These are phyloP conservation scores for Athene cunicularia DNA, from an alignment of 2,113 vertebrate species.

Conservation along the genomic window DNA sequence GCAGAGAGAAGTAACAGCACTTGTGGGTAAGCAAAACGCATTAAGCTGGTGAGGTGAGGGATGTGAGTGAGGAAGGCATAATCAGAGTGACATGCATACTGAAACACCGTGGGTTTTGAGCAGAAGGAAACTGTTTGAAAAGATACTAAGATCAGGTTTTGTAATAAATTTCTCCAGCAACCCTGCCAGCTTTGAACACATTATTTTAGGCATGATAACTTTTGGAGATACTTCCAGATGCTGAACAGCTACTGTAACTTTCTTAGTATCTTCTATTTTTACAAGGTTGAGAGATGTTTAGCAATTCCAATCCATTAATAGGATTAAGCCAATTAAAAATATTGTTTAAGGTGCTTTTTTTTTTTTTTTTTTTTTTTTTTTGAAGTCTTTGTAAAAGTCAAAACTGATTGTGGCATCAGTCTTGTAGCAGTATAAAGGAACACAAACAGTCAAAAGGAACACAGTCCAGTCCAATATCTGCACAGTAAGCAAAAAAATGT, in stretches of 20 bases:
- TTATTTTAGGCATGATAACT: neutral
- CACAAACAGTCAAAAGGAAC: neutral
- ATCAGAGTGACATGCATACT: neutral
- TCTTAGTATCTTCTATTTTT: neutral
- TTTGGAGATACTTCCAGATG: neutral
- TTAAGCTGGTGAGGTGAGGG: neutral
- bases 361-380: neutral
- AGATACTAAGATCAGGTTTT: neutral
- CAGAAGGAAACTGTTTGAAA: neutral
- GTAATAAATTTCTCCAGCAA: neutral
- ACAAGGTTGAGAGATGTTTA: neutral
- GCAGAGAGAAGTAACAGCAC: neutral
- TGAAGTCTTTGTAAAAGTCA: neutral
- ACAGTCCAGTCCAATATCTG: fast-evolving
- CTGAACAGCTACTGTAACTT: neutral
- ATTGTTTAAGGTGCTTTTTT: neutral
- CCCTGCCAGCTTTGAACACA: neutral
- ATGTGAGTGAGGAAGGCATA: neutral
- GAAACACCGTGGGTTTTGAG: neutral
- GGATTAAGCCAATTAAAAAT: neutral
- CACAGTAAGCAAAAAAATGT: neutral
- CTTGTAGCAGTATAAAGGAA: neutral
- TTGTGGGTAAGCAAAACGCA: neutral
- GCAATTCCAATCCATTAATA: neutral
- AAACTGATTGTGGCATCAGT: neutral